phyloP scores from a whole-genome alignment of 1,140 invertebrate species.

The Bilobella aurantiaca region DNA sequence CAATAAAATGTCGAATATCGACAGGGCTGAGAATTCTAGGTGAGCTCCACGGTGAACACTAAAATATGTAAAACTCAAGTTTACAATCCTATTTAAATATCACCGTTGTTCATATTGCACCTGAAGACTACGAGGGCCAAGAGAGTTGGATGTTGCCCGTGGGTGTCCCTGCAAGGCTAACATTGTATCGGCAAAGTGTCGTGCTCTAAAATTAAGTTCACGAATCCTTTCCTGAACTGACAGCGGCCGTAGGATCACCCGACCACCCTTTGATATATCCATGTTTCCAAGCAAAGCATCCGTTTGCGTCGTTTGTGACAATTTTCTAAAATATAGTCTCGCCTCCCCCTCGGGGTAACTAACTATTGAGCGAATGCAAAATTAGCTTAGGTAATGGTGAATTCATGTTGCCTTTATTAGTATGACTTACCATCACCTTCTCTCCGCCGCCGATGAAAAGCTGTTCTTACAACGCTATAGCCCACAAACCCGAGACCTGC shows the following conservation, averaged over 20 bases:
- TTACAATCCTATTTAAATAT: no score
- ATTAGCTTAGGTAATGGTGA: no score
- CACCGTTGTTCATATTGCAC: no score
- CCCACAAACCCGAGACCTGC: no score
- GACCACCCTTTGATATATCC: slow-evolving; percentile 39
- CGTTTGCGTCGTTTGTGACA: slow-evolving; percentile 47
- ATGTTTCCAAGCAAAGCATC: slow-evolving; percentile 44
- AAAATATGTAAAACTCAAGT: slow-evolving; percentile 17
- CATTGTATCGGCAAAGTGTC: slow-evolving; percentile 47
- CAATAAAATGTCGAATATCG: slow-evolving; percentile 44
- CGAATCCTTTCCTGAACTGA: slow-evolving; percentile 46
- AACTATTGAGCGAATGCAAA: no score
- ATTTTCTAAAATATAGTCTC: slow-evolving; percentile 42
- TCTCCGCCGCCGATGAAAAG: no score
- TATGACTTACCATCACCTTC: no score
- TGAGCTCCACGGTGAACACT: slow-evolving; percentile 48
- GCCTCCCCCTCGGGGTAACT: slow-evolving; percentile 39
- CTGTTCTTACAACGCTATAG: no score
- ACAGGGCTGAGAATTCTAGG: slow-evolving; percentile 46
- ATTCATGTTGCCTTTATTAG: no score
- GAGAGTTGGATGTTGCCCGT: slow-evolving; percentile 35
- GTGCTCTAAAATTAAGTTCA: slow-evolving; percentile 45
- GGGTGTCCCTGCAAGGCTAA: slow-evolving; percentile 42
- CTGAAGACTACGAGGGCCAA: slow-evolving; percentile 43
- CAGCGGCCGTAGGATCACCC: slow-evolving; percentile 42